Evolutionary conservation across 35 echinoderm and acorn worm genomes (phyloP).

Genomic region (Lytechinus variegatus): DNA sequence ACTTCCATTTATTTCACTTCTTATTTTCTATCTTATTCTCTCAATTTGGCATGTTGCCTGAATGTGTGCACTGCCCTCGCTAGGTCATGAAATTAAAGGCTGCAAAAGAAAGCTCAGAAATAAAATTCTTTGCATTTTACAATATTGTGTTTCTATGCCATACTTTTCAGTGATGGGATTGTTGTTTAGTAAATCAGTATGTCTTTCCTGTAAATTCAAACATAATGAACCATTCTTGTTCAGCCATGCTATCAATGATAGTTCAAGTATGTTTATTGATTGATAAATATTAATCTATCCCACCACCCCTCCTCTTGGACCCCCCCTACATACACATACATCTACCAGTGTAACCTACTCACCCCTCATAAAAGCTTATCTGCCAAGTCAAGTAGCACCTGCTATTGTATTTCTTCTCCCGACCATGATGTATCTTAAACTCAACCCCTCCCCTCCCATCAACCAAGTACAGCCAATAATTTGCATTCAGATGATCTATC

Average conservation of each 20-base stretch:
- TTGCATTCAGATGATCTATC: no score
- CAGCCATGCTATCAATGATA: no score
- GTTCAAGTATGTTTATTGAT: no score
- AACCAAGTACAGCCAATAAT: no score
- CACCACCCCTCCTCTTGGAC: not conserved
- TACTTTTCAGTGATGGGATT: no score
- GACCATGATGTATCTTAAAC: not conserved
- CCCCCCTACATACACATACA: not conserved
- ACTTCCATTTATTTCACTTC: not conserved
- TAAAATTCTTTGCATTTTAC: not conserved
- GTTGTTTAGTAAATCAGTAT: no score
- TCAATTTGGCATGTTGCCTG: conserved; percentile 27
- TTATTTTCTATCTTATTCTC: not conserved
- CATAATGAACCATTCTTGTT: no score
- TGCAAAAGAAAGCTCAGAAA: not conserved
- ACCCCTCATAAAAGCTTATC: not conserved
- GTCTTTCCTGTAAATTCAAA: no score
- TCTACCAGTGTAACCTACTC: not conserved
- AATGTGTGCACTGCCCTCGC: conserved; percentile 41
- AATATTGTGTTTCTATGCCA: no score
- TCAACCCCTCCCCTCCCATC: no score
- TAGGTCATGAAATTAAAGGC: conserved; percentile 20
- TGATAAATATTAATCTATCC: no score
- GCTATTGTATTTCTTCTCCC: not conserved
- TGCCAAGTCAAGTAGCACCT: not conserved